These are phyloP conservation scores for Capitella teleta DNA, from an alignment of 1,140 invertebrate species.

Conservation along the genomic window DNA sequence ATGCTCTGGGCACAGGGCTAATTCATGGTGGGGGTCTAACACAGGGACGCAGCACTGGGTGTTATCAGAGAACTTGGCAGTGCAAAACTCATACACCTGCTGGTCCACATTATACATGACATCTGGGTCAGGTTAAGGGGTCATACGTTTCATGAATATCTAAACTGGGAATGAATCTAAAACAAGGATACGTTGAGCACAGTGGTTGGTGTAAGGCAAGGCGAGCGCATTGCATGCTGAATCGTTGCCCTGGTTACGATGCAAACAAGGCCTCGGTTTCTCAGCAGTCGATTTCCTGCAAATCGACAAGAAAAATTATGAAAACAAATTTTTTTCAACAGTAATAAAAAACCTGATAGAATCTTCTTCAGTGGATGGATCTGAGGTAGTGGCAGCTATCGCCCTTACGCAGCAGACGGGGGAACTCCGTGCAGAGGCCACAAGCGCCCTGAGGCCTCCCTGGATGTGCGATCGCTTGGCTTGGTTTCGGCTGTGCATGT, in stretches of 20 bases:
- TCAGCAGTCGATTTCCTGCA: too few relatives aligned
- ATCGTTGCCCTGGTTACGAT: constrained; percentile 30
- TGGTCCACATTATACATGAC: constrained; percentile 79
- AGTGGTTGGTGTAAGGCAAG: constrained; percentile 72
- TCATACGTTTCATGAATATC: not conserved
- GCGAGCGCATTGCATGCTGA: constrained; percentile 50
- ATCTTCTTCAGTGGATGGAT: not conserved
- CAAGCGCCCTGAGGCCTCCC: constrained; percentile 18
- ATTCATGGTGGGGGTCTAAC: constrained; percentile 69
- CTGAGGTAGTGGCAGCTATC: constrained; percentile 12
- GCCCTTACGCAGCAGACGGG: constrained; percentile 17
- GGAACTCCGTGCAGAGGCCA: constrained; percentile 19
- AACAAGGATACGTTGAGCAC: constrained; percentile 52
- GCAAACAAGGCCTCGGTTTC: constrained; percentile 31
- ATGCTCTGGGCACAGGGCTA: constrained; percentile 72
- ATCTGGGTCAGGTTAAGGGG: constrained; percentile 37
- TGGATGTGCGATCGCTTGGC: constrained; percentile 11
- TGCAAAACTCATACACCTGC: constrained; percentile 76
- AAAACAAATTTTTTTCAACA: too few relatives aligned
- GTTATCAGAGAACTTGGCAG: constrained; percentile 75
- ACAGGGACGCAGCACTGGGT: constrained; percentile 78
- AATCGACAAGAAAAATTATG: too few relatives aligned
- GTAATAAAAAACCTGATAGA: too few relatives aligned
- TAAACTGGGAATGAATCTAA: not conserved
- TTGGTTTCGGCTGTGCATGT: not conserved